Evolutionary conservation across 2,888 invertebrate genomes (phyloP).

Genomic region (Steinernema hermaphroditum): DNA sequence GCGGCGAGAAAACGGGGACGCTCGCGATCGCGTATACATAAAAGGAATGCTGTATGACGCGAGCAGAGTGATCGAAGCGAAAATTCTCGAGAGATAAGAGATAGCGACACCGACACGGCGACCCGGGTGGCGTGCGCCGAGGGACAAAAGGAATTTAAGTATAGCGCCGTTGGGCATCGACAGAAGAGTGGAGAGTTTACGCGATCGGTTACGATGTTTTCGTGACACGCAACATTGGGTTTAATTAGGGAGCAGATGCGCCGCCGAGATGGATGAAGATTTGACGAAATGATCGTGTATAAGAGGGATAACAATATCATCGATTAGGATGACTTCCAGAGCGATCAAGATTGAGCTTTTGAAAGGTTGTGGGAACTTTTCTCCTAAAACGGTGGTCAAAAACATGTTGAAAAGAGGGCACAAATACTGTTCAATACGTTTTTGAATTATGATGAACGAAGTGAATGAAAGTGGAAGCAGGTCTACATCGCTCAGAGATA

Average conservation of each 20-base stretch:
- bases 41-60: not conserved
- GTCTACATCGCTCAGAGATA: no score
- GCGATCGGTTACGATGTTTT: constrained; percentile 2
- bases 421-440: no score
- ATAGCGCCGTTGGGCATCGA: not conserved
- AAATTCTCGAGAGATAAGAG: constrained; percentile 17
- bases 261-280: not conserved
- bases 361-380: no score
- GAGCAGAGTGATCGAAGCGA: constrained; percentile 7
- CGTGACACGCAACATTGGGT: constrained; percentile 24
- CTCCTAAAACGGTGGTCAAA: no score
- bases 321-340: no score
- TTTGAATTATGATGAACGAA: no score
- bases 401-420: no score
- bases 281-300: no score
- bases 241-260: not conserved
- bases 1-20: not conserved
- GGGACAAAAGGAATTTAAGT: constrained; percentile 26
- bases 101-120: constrained; percentile 19
- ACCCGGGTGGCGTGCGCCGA: constrained; percentile 29
- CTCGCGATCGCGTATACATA: not conserved
- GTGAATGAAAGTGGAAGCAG: no score
- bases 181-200: not conserved
- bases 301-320: no score
- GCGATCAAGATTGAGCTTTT: no score